Base-by-base conservation (phyloP, 2,113 vertebrate species). In the Clinocottus analis region DNA sequence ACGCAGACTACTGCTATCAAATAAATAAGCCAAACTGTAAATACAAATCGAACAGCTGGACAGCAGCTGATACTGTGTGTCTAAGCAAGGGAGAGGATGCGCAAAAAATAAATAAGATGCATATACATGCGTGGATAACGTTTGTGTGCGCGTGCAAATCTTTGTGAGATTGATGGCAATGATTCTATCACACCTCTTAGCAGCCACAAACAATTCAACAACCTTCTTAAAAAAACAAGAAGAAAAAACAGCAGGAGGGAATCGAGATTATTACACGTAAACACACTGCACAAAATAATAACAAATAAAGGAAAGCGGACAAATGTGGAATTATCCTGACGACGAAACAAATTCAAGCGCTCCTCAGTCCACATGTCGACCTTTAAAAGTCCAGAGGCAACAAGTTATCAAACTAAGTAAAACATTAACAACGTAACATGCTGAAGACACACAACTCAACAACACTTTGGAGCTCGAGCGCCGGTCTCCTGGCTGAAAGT, bases 11-110 rank as follows among this genome's bases (percentile, higher is more conserved):
- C 72, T 72, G 65, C 68, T 75, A 72, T 84, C 75, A 89, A 84
- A 89, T 84, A 85, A 87, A 89, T 79, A 85, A 73, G 27, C 14
- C 56, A 11, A 64, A 72, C 33, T 66, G 45, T 78, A 82, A 88
- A 80, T 74, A 76, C 53, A 68, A 56, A 82, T 79, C 58, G 75
- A 64, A 80, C 82, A 85, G 75, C 84, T 86, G 84, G 64, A 83
- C 58, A 77, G 71, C 85, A 84, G 75, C 75, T 76, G 81, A 77
- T 21, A 37, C 77, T 4, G 29, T 53, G 31, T 61, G 39, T 55
- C 53, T 47, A 10, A 56, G 51, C 4, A 3, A 65, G 6, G 19
- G 59, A 65, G 49, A 49, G 39, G 16, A 47, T 23, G 31, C 37
- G 41, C 39, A 27, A 9, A 16, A 63, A 63, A 49, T 21, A 72